Base-by-base conservation (phyloP, 2,113 vertebrate species). In the Ammodytes marinus region DNA sequence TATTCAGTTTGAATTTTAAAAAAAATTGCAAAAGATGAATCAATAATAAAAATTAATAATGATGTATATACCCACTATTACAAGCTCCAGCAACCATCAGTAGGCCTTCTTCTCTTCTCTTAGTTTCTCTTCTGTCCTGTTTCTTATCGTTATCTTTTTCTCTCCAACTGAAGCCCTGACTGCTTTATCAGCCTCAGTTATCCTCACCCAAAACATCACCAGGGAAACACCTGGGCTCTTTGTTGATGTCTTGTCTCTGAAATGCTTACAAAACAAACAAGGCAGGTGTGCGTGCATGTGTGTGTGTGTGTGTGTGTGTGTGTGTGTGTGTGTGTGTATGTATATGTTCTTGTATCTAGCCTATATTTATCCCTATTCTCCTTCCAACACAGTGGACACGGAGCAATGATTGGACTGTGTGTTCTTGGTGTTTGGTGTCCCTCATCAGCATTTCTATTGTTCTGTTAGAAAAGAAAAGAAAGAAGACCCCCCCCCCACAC, bases 191-290 rank as follows among this genome's bases (percentile, higher is more conserved):
- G 81, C 67, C 12, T 1, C 40, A 42, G 60, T 84, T 74, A 77
- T 90, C 70, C 81, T 82, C 83, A 93, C 90, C 84, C 88, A 86
- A 90, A 90, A 93, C 80, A 91, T 66, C 74, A 80, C 84, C 74
- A 72, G 69, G 76, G 69, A 87, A 92, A 90, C 94, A 95, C 94
- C 93, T 93, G 94, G 82, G 12, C 7, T 80, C 69, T 93, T 69
- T 88, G 93, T 94, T 94, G 93, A 93, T 83, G 86, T 67, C 85
- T 88, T 79, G 71, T 85, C 90, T 82, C 80, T 83, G 79, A 82
- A 80, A 80, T 93, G 94, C 91, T 95, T 95, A 94, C 93, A 94
- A 91, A 84, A 95, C 94, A 95, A 94, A 93, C 86, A 82, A 86
- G 83, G 86, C 90, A 88, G 88, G 81, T 72, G 86, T 71, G 79